A percentile compares a stretch with the other conserved stretches of the same genome.
Evolutionary conservation across 1,140 invertebrate genomes (phyloP).

Genomic region (Aphelinus atriplicis): DNA sequence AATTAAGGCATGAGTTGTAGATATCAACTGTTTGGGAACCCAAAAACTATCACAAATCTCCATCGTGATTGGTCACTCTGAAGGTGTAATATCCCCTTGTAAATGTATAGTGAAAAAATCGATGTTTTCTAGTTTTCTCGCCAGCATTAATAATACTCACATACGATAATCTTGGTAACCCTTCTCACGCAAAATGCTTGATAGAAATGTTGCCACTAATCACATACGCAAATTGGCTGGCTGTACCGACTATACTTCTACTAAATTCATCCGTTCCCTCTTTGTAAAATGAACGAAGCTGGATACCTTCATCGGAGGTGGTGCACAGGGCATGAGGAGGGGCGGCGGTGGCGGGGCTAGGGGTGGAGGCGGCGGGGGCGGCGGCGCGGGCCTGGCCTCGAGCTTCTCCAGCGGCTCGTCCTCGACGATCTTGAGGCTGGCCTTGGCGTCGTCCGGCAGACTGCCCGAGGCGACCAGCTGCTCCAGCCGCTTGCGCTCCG

Average conservation of each 20-base stretch:
- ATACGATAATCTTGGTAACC: no score
- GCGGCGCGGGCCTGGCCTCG: slow-evolving; percentile 60
- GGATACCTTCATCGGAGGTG: slow-evolving; percentile 66
- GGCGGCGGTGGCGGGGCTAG: slow-evolving; percentile 71
- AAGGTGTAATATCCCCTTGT: no score
- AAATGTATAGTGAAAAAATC: no score
- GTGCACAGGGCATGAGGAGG: slow-evolving; percentile 67
- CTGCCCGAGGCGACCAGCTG: slow-evolving; percentile 87
- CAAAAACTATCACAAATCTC: no score
- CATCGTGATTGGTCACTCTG: no score
- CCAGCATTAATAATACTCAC: no score
- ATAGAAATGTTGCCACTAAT: neutral
- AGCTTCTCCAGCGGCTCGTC: slow-evolving; percentile 61
- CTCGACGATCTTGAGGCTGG: slow-evolving; percentile 67
- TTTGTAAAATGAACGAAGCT: no score
- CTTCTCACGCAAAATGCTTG: no score
- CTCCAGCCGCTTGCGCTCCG: slow-evolving; percentile 83
- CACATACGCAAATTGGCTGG: neutral
- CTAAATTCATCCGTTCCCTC: no score
- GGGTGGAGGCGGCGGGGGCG: slow-evolving; percentile 71
- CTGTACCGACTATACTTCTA: neutral
- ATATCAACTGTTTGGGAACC: no score
- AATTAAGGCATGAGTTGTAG: no score
- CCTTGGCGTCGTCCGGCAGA: slow-evolving; percentile 92
- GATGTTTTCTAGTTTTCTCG: no score